Percentiles rank a stretch among this genome's conserved stretches.
Evolutionary conservation across 1,140 invertebrate genomes (phyloP).

Genomic region (Brachionus sp.): DNA sequence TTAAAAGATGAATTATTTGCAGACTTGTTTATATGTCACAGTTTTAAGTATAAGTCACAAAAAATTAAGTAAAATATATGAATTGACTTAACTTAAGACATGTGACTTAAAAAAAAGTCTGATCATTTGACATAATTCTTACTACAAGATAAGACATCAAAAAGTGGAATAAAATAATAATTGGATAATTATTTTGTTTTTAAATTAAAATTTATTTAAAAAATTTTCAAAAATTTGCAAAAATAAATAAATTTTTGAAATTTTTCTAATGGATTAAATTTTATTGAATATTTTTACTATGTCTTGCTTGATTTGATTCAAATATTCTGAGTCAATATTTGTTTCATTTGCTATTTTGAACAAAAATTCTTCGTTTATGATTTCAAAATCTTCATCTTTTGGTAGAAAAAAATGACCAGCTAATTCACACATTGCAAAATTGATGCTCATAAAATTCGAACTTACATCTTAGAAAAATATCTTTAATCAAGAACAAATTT

Average conservation of each 20-base stretch:
- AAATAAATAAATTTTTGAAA: not conserved
- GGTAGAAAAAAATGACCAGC: constrained; percentile 25
- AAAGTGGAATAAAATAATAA: too few species aligned
- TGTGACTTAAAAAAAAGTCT: too few species aligned
- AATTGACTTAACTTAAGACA: too few species aligned
- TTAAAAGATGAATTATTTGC: too few species aligned
- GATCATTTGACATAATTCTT: too few species aligned
- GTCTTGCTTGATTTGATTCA: not conserved
- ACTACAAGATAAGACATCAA: too few species aligned
- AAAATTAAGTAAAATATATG: too few species aligned
- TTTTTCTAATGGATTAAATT: not conserved
- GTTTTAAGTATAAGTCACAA: too few species aligned
- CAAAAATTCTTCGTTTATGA: not conserved
- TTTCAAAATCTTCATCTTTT: constrained; percentile 1
- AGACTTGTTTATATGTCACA: too few species aligned
- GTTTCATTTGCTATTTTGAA: not conserved
- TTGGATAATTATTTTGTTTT: too few species aligned
- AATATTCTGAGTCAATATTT: not conserved
- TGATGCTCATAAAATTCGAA: not conserved
- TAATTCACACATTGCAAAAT: constrained; percentile 38
- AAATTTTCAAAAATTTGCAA: not conserved
- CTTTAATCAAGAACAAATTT: not conserved
- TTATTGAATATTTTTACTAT: not conserved
- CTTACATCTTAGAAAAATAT: not conserved
- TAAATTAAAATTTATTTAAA: not conserved